Evolutionary conservation across 2,888 invertebrate genomes (phyloP), one percentile per base, ranked within the genome.

Genomic region (Luperina testacea): DNA sequence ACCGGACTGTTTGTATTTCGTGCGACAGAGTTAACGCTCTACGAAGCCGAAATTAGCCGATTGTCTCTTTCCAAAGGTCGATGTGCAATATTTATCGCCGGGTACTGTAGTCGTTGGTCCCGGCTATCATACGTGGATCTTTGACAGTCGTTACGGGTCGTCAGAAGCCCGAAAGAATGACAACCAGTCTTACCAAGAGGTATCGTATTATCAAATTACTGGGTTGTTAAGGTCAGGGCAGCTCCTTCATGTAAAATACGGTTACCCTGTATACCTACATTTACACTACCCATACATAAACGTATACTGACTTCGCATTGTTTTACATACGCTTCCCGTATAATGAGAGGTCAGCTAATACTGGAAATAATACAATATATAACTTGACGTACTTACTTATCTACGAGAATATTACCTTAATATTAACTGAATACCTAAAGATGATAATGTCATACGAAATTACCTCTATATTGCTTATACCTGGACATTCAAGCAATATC

Each of bases 401-500:
- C 20, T 24, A 70, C 17, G 11, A n/a, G 9, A 57, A 38, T n/a
- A 71, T 38, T 57, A 3, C 53, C 8, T n/a, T n/a, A n/a, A n/a
- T n/a, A n/a, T n/a, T n/a, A 32, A 17, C 9, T 61, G 38, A 72
- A 77, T n/a, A 20, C 53, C 20, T 8, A 72, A 72, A 15, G n/a
- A 61, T 4, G 59, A 70, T 57, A 73, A 63, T 71, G 27, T 27
- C 51, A 65, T 32, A 9, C 15, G 11, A 80, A 76, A 83, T 63
- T 70, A 32, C 15, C 27, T 13, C 24, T 27, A 68, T 64, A 80
- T 76, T 38, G 51, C 76, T 48, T 48, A 45, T 45, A 68, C 27
- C 67, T 86, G 76, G 59, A 82, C 64, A 11, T n/a, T 72, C 42
- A 9, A 74, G 72, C 77, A 75, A 82, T 80, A 80, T 80, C 64